These are phyloP conservation scores for Mastigias papua DNA, from an alignment of 30 jellyfish, hydroid and myxozoan genomes.

Conservation along the genomic window DNA sequence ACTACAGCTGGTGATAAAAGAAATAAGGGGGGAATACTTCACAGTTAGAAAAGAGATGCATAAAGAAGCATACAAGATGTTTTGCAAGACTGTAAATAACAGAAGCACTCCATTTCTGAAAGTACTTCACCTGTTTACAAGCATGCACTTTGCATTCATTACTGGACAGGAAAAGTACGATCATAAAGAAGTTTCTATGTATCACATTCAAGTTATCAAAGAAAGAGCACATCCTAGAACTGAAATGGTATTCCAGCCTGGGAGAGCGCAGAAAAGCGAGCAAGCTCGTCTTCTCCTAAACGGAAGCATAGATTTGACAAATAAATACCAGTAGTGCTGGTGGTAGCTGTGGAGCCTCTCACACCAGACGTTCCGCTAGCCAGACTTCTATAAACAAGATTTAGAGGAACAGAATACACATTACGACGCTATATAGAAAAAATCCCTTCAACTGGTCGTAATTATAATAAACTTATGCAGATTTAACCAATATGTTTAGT, in stretches of 20 bases:
- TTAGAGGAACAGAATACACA: slow-evolving; percentile 53
- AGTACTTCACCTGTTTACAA: no score
- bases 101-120: no score
- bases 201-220: neutral
- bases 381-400: slow-evolving; percentile 62
- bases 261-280: slow-evolving; percentile 1
- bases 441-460: neutral
- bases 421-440: slow-evolving; percentile 25
- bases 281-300: slow-evolving; percentile 10
- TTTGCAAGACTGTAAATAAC: no score
- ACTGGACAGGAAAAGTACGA: neutral
- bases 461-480: no score
- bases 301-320: slow-evolving; percentile 40
- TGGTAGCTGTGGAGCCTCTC: slow-evolving; percentile 59
- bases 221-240: neutral
- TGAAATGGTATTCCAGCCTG: slow-evolving; percentile 14
- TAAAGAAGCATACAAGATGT: no score
- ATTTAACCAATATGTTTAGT: neutral
- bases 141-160: no score
- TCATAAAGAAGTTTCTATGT: slow-evolving; percentile 12
- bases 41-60: no score
- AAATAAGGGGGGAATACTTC: no score
- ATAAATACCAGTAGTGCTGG: slow-evolving; percentile 73
- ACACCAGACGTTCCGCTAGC: slow-evolving; percentile 66
- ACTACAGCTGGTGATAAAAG: no score